A percentile compares a stretch with the other conserved stretches of the same genome.
Evolutionary conservation across 2,797 vertebrate species (phyloP).

Genomic region (Tolypeutes matacus): DNA sequence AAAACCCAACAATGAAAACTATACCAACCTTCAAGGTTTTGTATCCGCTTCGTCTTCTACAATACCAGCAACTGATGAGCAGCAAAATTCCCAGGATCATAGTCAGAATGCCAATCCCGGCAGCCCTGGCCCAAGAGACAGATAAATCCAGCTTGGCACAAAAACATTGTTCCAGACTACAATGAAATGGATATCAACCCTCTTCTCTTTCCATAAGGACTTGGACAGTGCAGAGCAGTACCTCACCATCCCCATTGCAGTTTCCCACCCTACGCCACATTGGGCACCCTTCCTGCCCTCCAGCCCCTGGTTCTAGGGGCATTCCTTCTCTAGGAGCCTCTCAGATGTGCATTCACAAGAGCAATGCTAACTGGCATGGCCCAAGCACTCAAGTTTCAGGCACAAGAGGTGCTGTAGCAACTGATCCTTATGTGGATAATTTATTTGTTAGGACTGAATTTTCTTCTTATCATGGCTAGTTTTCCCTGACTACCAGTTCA

Average conservation of each 20-base stretch:
- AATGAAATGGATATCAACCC: not conserved
- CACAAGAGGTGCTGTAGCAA: not conserved
- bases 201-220: not conserved
- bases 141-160: not conserved
- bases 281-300: not conserved
- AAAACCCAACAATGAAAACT: not conserved
- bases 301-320: not conserved
- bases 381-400: not conserved
- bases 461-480: not conserved
- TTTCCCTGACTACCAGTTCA: not conserved
- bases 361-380: not conserved
- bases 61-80: conserved; percentile 96
- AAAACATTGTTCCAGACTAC: not conserved
- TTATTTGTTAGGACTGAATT: not conserved
- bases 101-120: conserved; percentile 93
- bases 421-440: not conserved
- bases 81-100: conserved; percentile 92
- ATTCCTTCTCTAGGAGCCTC: not conserved
- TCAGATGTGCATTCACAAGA: not conserved
- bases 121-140: conserved; percentile 89
- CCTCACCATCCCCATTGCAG: not conserved
- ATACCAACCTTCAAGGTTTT: conserved; percentile 91
- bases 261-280: not conserved
- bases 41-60: conserved; percentile 94
- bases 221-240: not conserved